Evolutionary conservation across 2,888 invertebrate species (phyloP), one percentile per base, ranked within the genome.

Genomic region (Argyresthia goedartella): DNA sequence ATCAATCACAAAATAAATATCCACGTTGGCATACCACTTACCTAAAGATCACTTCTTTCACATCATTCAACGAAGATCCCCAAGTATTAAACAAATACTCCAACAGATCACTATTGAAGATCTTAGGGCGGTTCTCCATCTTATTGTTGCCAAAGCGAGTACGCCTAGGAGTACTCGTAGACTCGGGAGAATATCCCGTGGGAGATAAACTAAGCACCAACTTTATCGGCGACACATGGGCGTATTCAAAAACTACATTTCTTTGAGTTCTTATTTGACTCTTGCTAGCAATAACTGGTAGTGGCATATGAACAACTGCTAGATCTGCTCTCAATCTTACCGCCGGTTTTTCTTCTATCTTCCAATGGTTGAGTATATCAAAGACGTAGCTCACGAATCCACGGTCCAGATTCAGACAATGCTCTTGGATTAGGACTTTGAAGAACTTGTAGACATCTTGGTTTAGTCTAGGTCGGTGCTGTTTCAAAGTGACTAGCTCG

Each of bases 381-480:
- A 89, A 89, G 8, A 92, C 71, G 42, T 91, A 89, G 56, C 87
- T 76, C 58, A 89, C 86, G 60, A 93, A 91, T 46, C 92, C 92
- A 60, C 91, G 89, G 69, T 93, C 93, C 42, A 93, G 72, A 62
- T 91, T 91, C 16, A 93, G 72, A 58, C 88, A 89, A 63, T 92
- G 90, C 67, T 93, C 92, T 60, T 91, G 90, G 0, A 93, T 68
- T 46, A 90, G 67, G 1, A 93, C 65, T 63, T 91, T 91, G 15
- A 92, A 69, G 63, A 88, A 88, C 74, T 90, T 90, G 60, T 90
- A 90, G 41, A 90, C 80, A 56, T 89, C 88, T 54, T 88, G 88
- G 60, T 88, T 87, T 46, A 88, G 66, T 1, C 73, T 69, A 0
- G 82, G 80, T 55, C 85, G 65, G 58, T 84, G 74, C 52, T 88